Percentiles rank a stretch among this genome's conserved stretches.
phyloP scores from a whole-genome alignment of 2,113 vertebrate species.

The Ailuropoda melanoleuca region DNA sequence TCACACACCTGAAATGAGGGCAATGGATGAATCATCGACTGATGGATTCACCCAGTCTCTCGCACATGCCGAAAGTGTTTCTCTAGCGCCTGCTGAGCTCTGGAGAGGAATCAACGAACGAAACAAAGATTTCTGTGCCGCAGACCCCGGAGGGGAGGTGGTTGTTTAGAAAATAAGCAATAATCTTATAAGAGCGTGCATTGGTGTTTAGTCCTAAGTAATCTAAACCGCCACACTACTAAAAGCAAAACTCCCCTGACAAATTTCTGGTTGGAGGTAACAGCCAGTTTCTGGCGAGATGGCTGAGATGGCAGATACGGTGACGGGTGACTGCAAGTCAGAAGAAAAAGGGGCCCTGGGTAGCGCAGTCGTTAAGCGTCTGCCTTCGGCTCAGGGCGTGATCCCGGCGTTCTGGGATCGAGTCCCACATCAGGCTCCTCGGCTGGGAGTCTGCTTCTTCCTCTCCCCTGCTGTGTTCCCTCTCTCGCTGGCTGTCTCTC shows the following conservation, averaged over 20 bases:
- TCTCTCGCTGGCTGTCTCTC: no score
- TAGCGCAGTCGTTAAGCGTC: no score
- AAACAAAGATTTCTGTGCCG: background rate
- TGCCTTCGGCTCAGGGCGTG: no score
- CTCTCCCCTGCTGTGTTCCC: no score
- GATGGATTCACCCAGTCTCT: background rate
- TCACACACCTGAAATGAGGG: background rate
- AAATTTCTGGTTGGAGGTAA: background rate
- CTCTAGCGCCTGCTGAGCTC: background rate
- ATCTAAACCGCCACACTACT: background rate
- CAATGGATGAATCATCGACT: background rate
- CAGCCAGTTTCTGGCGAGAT: background rate
- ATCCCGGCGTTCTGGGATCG: no score
- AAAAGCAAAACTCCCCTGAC: background rate
- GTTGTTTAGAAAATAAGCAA: background rate
- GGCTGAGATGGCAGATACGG: background rate
- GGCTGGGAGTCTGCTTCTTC: no score
- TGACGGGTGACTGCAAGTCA: background rate
- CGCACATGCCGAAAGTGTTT: background rate
- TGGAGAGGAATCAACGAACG: background rate
- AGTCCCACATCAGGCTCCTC: no score
- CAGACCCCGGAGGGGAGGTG: background rate
- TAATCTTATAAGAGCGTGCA: background rate
- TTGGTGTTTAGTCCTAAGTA: background rate
- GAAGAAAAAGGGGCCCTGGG: background rate